phyloP scores from a whole-genome alignment of 23 tunicate species.

The Trididemnum clinides region DNA sequence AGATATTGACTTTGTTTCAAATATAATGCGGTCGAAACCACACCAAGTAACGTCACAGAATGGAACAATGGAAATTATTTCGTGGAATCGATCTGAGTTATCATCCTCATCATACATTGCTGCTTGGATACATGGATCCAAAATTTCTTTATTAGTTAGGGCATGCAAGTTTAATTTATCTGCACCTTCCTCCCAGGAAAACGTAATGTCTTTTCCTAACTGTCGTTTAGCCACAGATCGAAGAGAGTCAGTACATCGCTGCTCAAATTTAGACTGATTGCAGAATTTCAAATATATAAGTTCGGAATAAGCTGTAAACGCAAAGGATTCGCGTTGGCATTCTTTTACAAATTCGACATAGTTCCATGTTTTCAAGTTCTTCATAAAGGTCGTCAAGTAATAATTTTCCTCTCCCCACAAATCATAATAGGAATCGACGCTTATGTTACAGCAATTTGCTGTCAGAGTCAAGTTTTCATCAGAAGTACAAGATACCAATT shows the following conservation, averaged over 20 bases:
- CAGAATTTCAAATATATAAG: not conserved
- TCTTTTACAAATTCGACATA: constrained; percentile 9
- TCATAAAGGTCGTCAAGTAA: not conserved
- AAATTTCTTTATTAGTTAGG: not conserved
- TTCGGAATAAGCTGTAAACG: not conserved
- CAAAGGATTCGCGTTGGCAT: constrained; percentile 10
- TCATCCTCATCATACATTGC: constrained; percentile 55
- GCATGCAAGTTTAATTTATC: not conserved
- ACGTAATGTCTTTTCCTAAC: not conserved
- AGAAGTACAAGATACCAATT: too few relatives aligned
- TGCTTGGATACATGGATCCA: constrained; percentile 66
- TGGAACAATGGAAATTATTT: constrained; percentile 27
- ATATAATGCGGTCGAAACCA: constrained; percentile 41
- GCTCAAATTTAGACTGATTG: not conserved
- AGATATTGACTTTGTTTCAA: constrained; percentile 22
- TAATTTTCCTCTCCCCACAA: not conserved
- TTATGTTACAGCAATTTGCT: not conserved
- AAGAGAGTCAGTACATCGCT: not conserved
- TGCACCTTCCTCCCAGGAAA: not conserved
- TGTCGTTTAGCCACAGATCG: not conserved
- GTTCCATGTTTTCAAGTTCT: not conserved
- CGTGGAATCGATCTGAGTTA: constrained; percentile 41
- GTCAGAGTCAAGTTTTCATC: not conserved
- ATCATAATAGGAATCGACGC: not conserved
- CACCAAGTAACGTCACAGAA: constrained; percentile 74